These are phyloP conservation scores for Osmerus mordax DNA, from an alignment of 2,113 vertebrate genomes.

Conservation along the genomic window DNA sequence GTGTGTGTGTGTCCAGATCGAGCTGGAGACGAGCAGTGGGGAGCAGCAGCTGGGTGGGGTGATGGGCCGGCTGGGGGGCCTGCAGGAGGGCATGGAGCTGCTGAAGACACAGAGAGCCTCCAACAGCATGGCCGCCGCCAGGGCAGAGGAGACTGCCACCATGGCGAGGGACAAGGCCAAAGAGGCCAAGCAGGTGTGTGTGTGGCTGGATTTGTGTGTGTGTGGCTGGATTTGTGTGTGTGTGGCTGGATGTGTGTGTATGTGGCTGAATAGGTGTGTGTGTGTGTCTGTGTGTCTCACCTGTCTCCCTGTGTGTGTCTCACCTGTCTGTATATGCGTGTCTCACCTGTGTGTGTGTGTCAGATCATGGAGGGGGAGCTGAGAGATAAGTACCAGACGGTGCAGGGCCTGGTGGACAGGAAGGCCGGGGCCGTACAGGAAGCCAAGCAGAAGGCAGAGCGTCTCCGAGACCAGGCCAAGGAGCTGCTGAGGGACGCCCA, in stretches of 20 bases:
- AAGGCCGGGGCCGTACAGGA: constrained; percentile 80
- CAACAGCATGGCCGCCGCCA: constrained; percentile 85
- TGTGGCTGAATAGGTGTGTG: too few species aligned
- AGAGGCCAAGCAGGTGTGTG: constrained; percentile 87
- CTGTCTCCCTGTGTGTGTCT: too few species aligned
- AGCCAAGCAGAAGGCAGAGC: constrained; percentile 83
- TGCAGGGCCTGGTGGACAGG: constrained; percentile 81
- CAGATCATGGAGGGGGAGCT: constrained; percentile 87
- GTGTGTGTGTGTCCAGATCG: constrained; percentile 72
- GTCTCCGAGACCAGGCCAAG: constrained; percentile 83
- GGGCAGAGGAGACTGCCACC: constrained; percentile 84
- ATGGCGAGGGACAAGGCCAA: constrained; percentile 81
- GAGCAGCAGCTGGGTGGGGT: constrained; percentile 80
- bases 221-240: not conserved
- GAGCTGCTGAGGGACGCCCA: constrained; percentile 82
- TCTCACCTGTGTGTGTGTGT: not conserved
- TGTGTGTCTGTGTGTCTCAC: too few species aligned
- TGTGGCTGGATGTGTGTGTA: too few species aligned
- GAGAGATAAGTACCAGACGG: constrained; percentile 83
- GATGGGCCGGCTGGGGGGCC: constrained; percentile 68
- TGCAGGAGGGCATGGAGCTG: constrained; percentile 76
- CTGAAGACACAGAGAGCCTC: constrained; percentile 89
- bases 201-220: not conserved
- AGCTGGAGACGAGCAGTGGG: constrained; percentile 71
- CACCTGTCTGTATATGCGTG: too few species aligned